Base-by-base conservation (phyloP, 2,797 vertebrate species). In the Coranthus polyacanthus region DNA sequence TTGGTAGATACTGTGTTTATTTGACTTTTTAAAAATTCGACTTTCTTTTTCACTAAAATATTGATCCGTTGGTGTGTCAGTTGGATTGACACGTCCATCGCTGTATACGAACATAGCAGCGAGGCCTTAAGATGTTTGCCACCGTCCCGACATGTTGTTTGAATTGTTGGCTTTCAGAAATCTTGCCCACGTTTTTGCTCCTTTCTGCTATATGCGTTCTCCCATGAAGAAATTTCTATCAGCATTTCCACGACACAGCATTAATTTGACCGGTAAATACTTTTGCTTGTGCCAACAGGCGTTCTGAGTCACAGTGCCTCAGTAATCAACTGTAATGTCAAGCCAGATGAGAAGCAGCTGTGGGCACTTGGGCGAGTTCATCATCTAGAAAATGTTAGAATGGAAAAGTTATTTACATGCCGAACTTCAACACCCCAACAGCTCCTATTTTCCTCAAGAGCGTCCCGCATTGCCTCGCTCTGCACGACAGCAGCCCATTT, bases 361-460 rank as follows among this genome's bases (percentile, higher is more conserved):
- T 16, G 52, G 59, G 70, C 58, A 42, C 24, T 52, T 5, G 7
- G 37, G 17, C 1, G 17, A 38, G 41, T 37, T 46, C 12, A 3
- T 78, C 49, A 34, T 69, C 45, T 39, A 5, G 43, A 58, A 78
- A 75, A 82, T 7, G 52, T 43, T 47, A n/a, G 21, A 24, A 15
- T 42, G 52, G 56, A 75, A 70, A 68, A 32, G 10, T 50, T 83
- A 79, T 86, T 85, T 86, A 78, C 69, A 84, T 79, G 49, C 75
- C 60, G 17, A 60, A 58, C 39, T 58, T 36, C 42, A 36, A 55
- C 34, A 69, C 18, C 59, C 53, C 43, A 57, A 41, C 16, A n/a
- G 42, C 45, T 72, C 24, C 65, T 45, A 46, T 80, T 77, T 71
- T 45, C 57, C 59, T 58, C 38, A n/a, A 37, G 42, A 72, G 72